Percentiles rank a stretch among this genome's conserved stretches.
phyloP scores from a whole-genome alignment of 2,888 invertebrate genomes.

The Tipula confusa region DNA sequence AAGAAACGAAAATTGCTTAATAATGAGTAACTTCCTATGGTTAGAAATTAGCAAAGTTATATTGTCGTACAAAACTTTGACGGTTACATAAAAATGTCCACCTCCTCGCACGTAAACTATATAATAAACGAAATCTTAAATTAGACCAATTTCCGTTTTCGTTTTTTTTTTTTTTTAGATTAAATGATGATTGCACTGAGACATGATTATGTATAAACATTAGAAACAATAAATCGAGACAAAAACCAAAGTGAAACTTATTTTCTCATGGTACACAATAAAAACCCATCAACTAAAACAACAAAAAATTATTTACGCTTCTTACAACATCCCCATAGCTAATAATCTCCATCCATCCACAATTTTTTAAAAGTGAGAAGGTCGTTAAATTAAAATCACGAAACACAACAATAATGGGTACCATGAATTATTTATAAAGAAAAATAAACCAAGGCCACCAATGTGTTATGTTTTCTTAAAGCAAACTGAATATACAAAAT shows the following conservation, averaged over 20 bases:
- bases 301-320: background rate
- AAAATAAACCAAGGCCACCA: background rate
- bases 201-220: background rate
- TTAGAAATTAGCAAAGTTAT: background rate
- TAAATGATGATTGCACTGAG: background rate
- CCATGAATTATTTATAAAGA: background rate
- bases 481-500: background rate
- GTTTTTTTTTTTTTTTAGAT: too few species aligned
- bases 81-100: background rate
- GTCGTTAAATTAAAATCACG: background rate
- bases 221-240: background rate
- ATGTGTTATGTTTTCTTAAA: background rate
- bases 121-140: background rate
- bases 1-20: background rate
- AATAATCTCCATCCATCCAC: constrained; percentile 20
- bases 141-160: background rate
- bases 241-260: background rate
- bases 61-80: background rate
- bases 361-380: background rate
- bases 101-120: background rate
- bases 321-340: constrained; percentile 5
- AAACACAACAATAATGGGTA: background rate
- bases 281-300: background rate
- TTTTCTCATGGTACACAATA: constrained; percentile 5
- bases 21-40: background rate